Base-by-base conservation (phyloP, 2,797 vertebrate genomes). In the Microhierax caerulescens region DNA sequence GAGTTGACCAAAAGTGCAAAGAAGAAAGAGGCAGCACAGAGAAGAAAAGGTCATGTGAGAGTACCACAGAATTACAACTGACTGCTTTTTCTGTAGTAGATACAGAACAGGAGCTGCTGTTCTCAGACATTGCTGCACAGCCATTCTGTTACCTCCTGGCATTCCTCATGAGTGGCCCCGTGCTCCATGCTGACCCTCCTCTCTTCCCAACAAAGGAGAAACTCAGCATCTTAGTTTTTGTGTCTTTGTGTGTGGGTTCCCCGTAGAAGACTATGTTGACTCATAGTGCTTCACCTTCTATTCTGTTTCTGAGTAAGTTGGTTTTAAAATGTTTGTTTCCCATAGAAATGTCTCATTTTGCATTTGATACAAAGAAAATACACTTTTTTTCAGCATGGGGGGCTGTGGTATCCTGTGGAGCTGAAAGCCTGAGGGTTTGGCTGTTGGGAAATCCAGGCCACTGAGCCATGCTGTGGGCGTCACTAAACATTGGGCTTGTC, bases 381-480 rank as follows among this genome's bases (percentile, higher is more conserved):
- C 59, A 32, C 15, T 73, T 78, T 20, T 20, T 24, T 75, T 79
- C 81, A 79, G 57, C 13, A 7, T 19, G 21, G 13, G 30, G 24
- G 20, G 27, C n/a, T 76, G 36, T 68, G 34, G 23, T 23, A 63
- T 43, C 30, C 39, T 54, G 43, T 23, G 41, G 63, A 75, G 39
- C 24, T 88, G 75, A 25, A 22, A 76, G 37, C 17, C 65, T n/a
- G 36, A 78, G 39, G 24, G 17, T 69, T 69, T 60, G 43, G 25
- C 37, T 74, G 8, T 43, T 32, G 37, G 27, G 37, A 89, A 77
- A 28, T 67, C 8, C 23, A 65, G 86, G 37, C 21, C 5, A 27
- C 41, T 0, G 0, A 41, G 30, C 39, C 3, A 1, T 43, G 65
- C 25, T 0, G 0, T 48, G 43, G 32, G 8, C 47, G 18, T 51